Base-by-base conservation (phyloP, 2,888 invertebrate species). In the Griposia aprilina region DNA sequence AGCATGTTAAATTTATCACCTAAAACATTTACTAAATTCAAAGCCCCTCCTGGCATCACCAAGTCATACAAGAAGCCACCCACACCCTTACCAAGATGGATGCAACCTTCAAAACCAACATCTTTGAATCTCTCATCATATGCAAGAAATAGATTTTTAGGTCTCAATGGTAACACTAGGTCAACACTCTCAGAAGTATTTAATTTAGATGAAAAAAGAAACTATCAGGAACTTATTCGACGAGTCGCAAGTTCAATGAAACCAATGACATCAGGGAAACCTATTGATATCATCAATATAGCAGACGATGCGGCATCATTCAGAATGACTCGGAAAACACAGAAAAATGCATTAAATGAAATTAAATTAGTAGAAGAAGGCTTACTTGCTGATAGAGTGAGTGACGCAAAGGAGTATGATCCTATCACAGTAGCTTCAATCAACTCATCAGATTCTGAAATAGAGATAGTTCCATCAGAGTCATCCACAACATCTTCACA, bases 121-220 rank as follows among this genome's bases (percentile, higher is more conserved):
- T 82, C 76, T 62, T 68, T 89, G n/a, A 95, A 93, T 91, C 88
- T 93, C 81, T 90, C 92, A 66, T 89, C 92, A 74, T 88, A 85
- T 80, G 70, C 90, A 68, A 93, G 92, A 89, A 96, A 90, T 90
- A 93, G 91, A 90, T 92, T 90, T 81, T 82, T 91, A 81, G 93
- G 92, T 78, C 68, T 92, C 2, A 96, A 96, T 86, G 94, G 96
- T 17, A 95, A 94, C 74, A 89, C 91, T 55, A 93, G 94, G 81
- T 91, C 95, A 20, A 95, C 95, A 72, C 89, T 97, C 60, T 94
- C 97, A 55, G 97, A 97, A 91, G 96, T 97, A 75, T 97, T 97
- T 84, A 96, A 97, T 91, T 93, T 97, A 89, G 97, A 97, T 86
- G 97, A 97, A 84, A 97, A 97, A 89, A 94, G 93, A 88, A 96